Evolutionary conservation across 2,113 vertebrate species (phyloP).

Genomic region (Hemichromis elongatus): DNA sequence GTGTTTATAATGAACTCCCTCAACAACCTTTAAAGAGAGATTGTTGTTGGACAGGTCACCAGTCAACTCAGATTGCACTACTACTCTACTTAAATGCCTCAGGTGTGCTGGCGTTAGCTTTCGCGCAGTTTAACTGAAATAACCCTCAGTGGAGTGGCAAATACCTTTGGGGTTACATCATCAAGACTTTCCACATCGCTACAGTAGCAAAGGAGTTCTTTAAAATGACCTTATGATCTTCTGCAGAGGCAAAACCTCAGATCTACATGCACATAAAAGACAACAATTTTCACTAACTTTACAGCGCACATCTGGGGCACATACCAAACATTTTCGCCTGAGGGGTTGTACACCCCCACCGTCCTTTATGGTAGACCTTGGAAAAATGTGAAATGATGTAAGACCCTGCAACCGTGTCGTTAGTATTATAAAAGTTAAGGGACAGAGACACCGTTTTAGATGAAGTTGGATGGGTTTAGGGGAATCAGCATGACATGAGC

Average conservation of each 20-base stretch:
- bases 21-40: not conserved
- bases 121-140: not conserved
- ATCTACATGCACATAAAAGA: not conserved
- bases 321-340: conserved; percentile 29
- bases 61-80: not conserved
- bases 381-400: conserved; percentile 32
- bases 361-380: conserved; percentile 19
- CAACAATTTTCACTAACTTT: not conserved
- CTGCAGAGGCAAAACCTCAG: not conserved
- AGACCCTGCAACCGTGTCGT: conserved; percentile 18
- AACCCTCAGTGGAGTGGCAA: not conserved
- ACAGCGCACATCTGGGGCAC: not conserved
- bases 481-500: not conserved
- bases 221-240: not conserved
- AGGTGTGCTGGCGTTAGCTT: not conserved
- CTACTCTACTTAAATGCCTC: not conserved
- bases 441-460: not conserved
- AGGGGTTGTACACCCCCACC: not conserved
- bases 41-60: not conserved
- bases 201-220: not conserved
- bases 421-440: not conserved
- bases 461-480: not conserved
- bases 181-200: not conserved
- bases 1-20: not conserved
- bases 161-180: not conserved